Base-by-base conservation (phyloP, 1,140 invertebrate genomes). In the Apis florea region DNA sequence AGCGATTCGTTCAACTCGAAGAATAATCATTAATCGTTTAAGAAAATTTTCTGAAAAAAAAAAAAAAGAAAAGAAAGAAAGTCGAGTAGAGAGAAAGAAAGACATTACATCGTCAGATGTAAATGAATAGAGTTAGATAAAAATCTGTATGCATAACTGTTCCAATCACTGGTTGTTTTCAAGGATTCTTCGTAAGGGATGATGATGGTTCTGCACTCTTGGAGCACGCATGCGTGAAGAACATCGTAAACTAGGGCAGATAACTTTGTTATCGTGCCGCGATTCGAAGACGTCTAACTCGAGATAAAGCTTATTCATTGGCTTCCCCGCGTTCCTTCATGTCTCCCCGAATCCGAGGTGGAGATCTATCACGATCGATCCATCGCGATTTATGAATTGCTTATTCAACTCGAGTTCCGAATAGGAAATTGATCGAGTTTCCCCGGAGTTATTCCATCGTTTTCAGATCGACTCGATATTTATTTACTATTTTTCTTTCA, bases 211-310 rank as follows among this genome's bases (percentile, higher is more conserved):
- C 17, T n/a, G 1, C 6, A 3, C 31, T 40, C 0, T 40, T 40
- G 51, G n/a, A 75, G 13, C 11, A 67, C 66, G 73, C 79, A 24
- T 82, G 72, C 79, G 58, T 31, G 59, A 2, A 13, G 53, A 77
- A 47, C 51, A 40, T 63, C 73, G 66, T 56, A 77, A 81, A 70
- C 74, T 82, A 58, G 73, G 66, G 31, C 80, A 82, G 74, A 77
- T 77, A 82, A 77, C 80, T 67, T 49, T 64, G 24, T 77, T 82
- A 82, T 82, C 80, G 66, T 40, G 19, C 13, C 24, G n/a, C 15
- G 15, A 9, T 13, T 21, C 53, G 80, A 54, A 82, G 66, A 69
- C 74, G 74, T 12, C 49, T 49, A 40, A 47, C 17, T 67, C 53
- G 21, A 51, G 73, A 68, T 61, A 68, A 76, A 56, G 26, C 31